Base-by-base conservation (phyloP, 2,888 invertebrate species). In the Microplitis manilae region DNA sequence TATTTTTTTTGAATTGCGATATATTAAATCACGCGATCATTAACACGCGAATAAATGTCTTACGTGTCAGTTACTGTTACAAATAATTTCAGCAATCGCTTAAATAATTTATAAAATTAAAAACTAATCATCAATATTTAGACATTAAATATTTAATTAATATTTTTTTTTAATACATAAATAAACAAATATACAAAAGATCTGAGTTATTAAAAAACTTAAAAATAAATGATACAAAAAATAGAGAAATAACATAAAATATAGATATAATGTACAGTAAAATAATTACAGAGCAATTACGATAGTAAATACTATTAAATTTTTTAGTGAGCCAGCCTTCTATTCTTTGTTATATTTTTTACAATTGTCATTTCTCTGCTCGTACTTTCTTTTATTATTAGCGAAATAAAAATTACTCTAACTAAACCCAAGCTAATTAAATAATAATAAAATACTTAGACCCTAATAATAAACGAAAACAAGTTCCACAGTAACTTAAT, bases 401-500 rank as follows among this genome's bases (percentile, higher is more conserved):
- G 30, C 30, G 30, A 30, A 30, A 30, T 30, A 30, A 30, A 30
- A 30, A 2, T 30, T 30, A 30, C 4, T 30, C 30, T 30, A 30
- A 30, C 30, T 30, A 30, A 30, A 30, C 30, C 30, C 30, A 30
- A 30, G 30, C 30, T 30, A 30, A 30, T 2, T 30, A 30, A 30
- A 4, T 30, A 30, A 30, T 30, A 30, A 30, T 30, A 30, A 30
- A 50, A 13, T 50, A 50, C 13, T 13, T 50, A 50, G 13, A 50
- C 50, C 50, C 50, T 50, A 4, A 9, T 13, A 8, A 50, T 50
- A 50, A 50, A 50, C 8, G 83, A 83, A 15, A 87, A n/a, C 1
- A 81, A 68, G 17, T 83, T 65, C 89, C 89, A 90, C 20, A 82
- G 74, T n/a, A 89, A 59, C 79, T 86, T 85, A n/a, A 89, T 41